Conservation (phyloP, 2,113 vertebrate species). For the Xenotilapia longispinis region DNA sequence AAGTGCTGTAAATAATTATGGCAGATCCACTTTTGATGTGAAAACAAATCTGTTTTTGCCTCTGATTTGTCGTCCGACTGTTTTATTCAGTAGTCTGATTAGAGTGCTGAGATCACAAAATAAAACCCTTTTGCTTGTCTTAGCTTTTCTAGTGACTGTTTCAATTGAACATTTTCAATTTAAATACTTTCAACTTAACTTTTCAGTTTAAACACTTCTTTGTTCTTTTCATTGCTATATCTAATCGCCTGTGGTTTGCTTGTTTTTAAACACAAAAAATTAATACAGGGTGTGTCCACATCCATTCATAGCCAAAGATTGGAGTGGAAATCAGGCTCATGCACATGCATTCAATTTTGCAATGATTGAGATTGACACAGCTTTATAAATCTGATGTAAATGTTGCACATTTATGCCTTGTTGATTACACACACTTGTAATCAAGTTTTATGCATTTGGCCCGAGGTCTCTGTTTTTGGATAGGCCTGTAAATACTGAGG, state of each 20-base stretch:
- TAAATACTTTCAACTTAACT: background rate
- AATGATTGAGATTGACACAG: background rate
- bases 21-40: background rate
- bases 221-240: background rate
- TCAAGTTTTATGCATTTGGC: background rate
- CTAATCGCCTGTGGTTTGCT: background rate
- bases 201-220: background rate
- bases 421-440: background rate
- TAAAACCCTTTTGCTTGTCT: background rate
- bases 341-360: background rate
- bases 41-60: background rate
- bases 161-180: background rate
- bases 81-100: background rate
- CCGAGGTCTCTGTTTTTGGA: background rate
- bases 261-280: background rate
- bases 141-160: background rate
- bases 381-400: background rate
- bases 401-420: background rate
- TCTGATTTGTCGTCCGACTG: background rate
- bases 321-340: background rate
- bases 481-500: background rate
- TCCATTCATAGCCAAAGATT: background rate
- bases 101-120: background rate
- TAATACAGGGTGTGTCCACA: too few relatives aligned
- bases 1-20: background rate